Conservation (phyloP, 2,797 vertebrate genomes). For the Galago senegalensis region DNA sequence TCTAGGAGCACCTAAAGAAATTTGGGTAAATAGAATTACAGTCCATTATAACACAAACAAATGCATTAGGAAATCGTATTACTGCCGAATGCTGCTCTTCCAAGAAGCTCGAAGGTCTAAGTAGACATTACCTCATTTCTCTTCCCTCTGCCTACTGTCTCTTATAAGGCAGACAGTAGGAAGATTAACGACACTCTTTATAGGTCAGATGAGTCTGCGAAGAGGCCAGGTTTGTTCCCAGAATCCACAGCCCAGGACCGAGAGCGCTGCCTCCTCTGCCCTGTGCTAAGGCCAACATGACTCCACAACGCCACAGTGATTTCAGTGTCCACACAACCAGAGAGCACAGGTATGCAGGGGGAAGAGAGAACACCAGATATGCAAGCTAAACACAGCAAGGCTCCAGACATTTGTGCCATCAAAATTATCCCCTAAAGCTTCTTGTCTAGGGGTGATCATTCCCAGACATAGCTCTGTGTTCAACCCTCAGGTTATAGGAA, state of each 20-base stretch:
- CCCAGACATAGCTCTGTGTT: not conserved
- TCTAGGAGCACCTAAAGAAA: conserved; percentile 62
- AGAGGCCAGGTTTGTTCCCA: conserved; percentile 25
- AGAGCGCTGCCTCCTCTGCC: not conserved
- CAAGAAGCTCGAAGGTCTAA: conserved; percentile 68
- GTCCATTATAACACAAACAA: conserved; percentile 61
- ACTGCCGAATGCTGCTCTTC: conserved; percentile 71
- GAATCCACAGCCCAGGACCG: not conserved
- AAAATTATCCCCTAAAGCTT: not conserved
- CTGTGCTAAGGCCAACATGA: not conserved
- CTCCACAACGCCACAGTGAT: not conserved
- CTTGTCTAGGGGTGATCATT: not conserved
- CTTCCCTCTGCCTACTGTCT: conserved; percentile 31
- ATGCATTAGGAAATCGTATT: conserved; percentile 77
- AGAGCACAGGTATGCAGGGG: not conserved
- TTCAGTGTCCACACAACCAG: not conserved
- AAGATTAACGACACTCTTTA: conserved; percentile 65
- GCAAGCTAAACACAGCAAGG: not conserved
- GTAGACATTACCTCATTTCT: conserved; percentile 84
- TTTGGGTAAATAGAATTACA: conserved; percentile 68
- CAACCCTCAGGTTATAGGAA: not conserved
- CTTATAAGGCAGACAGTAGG: conserved; percentile 65
- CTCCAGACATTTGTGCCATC: not conserved
- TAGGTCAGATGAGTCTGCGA: conserved; percentile 53
- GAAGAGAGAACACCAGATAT: not conserved